A percentile compares a stretch with the other conserved stretches of the same genome.
These are phyloP conservation scores for Rhodeus uyekii DNA, from an alignment of 2,797 vertebrate species.

Conservation along the genomic window DNA sequence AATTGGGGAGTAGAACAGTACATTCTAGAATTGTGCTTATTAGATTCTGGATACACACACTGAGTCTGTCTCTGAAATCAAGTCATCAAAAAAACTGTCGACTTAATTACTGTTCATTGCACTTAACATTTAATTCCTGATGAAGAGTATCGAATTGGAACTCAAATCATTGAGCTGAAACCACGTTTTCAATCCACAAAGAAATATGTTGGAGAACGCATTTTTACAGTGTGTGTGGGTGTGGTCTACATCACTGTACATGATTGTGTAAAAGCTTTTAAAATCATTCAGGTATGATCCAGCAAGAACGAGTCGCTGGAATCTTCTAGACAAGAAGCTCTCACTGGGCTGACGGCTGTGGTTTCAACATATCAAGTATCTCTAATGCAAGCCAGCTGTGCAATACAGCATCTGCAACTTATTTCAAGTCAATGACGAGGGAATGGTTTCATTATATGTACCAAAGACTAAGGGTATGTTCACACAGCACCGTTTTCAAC, in stretches of 20 bases:
- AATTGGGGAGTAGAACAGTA: not conserved
- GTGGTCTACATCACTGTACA: not conserved
- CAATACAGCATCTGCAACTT: not conserved
- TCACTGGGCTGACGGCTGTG: not conserved
- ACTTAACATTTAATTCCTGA: not conserved
- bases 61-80: not conserved
- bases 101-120: not conserved
- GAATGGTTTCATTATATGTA: not conserved
- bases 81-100: not conserved
- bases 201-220: not conserved
- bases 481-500: not conserved
- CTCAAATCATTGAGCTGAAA: not conserved
- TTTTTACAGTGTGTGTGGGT: not conserved
- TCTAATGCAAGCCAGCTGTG: constrained; percentile 15
- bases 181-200: not conserved
- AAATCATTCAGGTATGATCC: not conserved
- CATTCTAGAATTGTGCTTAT: not conserved
- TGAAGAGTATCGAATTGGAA: not conserved
- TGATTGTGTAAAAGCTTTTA: not conserved
- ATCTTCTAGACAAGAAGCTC: constrained; percentile 9
- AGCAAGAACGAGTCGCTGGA: not conserved
- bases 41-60: not conserved
- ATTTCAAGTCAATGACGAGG: not conserved
- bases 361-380: constrained; percentile 1
- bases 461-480: not conserved